Evolutionary conservation across 2,888 invertebrate genomes (phyloP).

Genomic region (Urechis unicinctus): DNA sequence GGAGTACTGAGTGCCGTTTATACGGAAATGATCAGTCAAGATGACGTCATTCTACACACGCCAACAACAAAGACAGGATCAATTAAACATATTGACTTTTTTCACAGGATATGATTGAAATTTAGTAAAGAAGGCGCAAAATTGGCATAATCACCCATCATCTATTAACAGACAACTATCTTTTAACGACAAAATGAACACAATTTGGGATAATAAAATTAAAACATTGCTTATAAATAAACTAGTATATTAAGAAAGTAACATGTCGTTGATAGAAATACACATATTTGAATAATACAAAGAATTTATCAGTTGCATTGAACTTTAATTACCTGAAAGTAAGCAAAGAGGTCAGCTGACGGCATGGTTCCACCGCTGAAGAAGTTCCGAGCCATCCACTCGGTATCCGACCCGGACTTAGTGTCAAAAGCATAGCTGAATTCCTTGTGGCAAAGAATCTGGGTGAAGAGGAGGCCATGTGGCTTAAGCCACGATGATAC

Average conservation of each 20-base stretch:
- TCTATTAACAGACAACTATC: too few species aligned
- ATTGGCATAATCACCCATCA: too few species aligned
- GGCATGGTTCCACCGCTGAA: conserved; percentile 43
- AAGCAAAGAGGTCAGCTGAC: conserved; percentile 33
- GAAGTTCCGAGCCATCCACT: conserved; percentile 44
- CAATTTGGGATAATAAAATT: too few species aligned
- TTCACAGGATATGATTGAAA: too few species aligned
- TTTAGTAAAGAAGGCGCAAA: too few species aligned
- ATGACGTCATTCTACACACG: conserved; percentile 29
- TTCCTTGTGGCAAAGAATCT: conserved; percentile 32
- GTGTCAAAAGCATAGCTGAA: conserved; percentile 36
- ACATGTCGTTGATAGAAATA: too few species aligned
- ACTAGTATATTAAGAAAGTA: too few species aligned
- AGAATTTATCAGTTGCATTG: too few species aligned
- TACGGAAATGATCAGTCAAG: conserved; percentile 32
- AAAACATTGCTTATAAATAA: too few species aligned
- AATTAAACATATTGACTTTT: neutral
- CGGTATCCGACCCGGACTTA: conserved; percentile 35
- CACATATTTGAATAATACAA: too few species aligned
- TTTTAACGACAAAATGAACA: too few species aligned
- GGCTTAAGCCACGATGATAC: conserved; percentile 39
- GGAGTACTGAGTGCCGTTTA: conserved; percentile 32
- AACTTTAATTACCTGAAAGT: too few species aligned
- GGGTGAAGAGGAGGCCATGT: conserved; percentile 32
- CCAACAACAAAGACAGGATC: neutral